These are phyloP conservation scores for Lontra canadensis DNA, from an alignment of 2,113 vertebrate genomes.

Conservation along the genomic window DNA sequence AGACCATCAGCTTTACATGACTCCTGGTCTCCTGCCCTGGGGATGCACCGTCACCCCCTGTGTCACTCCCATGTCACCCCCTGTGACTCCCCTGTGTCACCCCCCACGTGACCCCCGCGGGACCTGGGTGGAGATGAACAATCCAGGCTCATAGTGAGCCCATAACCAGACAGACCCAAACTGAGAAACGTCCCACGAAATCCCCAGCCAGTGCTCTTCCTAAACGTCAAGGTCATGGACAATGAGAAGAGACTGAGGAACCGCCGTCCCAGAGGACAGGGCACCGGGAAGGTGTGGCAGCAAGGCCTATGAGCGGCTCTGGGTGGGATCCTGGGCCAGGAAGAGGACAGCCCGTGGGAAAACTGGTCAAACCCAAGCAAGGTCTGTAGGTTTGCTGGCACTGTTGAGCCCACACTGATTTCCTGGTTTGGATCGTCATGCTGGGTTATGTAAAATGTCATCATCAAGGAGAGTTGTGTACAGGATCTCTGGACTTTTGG, in stretches of 20 bases:
- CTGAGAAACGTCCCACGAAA: not conserved
- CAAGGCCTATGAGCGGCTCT: fast-evolving
- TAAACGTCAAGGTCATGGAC: not conserved
- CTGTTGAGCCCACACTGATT: not conserved
- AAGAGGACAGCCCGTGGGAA: not conserved
- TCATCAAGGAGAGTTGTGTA: not conserved
- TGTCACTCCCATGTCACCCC: not conserved
- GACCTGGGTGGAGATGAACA: not conserved
- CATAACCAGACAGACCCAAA: not conserved
- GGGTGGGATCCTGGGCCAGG: not conserved
- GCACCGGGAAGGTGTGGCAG: fast-evolving
- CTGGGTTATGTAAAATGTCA: fast-evolving
- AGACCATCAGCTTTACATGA: fast-evolving
- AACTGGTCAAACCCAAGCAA: not conserved
- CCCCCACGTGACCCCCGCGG: not conserved
- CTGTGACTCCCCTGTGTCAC: too few species aligned
- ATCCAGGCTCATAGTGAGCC: not conserved
- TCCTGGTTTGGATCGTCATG: not conserved
- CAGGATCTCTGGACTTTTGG: not conserved
- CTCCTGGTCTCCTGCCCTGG: not conserved
- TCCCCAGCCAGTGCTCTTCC: not conserved
- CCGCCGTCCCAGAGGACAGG: not conserved
- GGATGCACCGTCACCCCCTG: not conserved
- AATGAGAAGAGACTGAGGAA: not conserved
- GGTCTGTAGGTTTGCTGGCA: too few species aligned